These are phyloP conservation scores for Novumbra hubbsi DNA, from an alignment of 2,797 vertebrate species.

Conservation along the genomic window DNA sequence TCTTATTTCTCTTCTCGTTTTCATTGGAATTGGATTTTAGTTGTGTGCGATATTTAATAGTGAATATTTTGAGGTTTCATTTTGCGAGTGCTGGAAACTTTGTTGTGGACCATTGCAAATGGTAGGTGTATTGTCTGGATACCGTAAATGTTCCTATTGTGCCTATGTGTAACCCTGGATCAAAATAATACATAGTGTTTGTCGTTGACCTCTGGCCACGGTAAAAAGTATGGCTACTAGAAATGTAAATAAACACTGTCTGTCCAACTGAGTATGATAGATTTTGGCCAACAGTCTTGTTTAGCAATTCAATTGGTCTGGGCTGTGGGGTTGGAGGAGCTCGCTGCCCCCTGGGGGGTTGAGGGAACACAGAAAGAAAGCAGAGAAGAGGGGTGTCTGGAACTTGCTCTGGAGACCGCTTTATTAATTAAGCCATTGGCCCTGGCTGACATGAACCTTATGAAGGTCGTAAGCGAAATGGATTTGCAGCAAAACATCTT, in stretches of 20 bases:
- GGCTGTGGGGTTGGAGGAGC: conserved; percentile 14
- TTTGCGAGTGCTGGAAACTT: not conserved
- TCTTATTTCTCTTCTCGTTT: not conserved
- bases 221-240: not conserved
- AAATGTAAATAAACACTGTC: conserved; percentile 12
- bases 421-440: too few species aligned
- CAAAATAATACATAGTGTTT: not conserved
- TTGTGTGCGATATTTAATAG: not conserved
- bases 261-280: conserved; percentile 20
- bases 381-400: not conserved
- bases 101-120: not conserved
- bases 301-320: conserved; percentile 31
- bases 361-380: not conserved
- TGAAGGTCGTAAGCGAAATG: too few species aligned
- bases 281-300: conserved; percentile 23
- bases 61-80: not conserved
- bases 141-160: not conserved
- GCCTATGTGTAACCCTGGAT: not conserved
- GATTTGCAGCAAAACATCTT: too few species aligned
- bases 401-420: too few species aligned
- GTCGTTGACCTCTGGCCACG: not conserved
- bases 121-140: not conserved
- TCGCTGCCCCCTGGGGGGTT: conserved; percentile 18
- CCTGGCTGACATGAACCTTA: too few species aligned
- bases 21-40: too few species aligned